phyloP scores from a whole-genome alignment of 2,797 vertebrate genomes.

The Notoglanidium macrostoma region DNA sequence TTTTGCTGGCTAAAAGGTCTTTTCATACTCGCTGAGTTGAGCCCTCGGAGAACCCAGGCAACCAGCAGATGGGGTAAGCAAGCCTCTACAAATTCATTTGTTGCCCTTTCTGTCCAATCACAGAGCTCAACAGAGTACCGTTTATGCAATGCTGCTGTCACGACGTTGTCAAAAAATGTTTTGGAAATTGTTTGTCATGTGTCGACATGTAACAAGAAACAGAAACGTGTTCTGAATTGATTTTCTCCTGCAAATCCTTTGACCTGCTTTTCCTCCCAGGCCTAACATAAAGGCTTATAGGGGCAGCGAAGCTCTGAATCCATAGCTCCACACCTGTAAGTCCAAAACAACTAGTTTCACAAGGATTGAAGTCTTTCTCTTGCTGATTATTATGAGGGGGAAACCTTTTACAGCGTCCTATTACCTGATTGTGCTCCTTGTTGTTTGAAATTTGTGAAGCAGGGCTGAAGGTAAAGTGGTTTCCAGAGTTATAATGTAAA shows the following conservation, averaged over 20 bases:
- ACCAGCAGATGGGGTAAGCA: constrained; percentile 77
- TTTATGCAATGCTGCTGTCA: constrained; percentile 65
- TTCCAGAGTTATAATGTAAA: constrained; percentile 66
- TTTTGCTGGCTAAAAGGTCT: constrained; percentile 56
- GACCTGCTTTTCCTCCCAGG: constrained; percentile 99
- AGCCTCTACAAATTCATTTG: constrained; percentile 81
- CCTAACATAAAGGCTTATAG: constrained; percentile 99
- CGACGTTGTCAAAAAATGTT: constrained; percentile 45
- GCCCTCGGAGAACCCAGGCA: constrained; percentile 62
- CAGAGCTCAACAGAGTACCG: constrained; percentile 59
- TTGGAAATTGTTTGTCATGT: constrained; percentile 65
- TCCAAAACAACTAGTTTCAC: constrained; percentile 90
- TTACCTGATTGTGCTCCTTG: constrained; percentile 67
- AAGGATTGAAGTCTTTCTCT: constrained; percentile 87
- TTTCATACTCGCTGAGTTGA: constrained; percentile 43
- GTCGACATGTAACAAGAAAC: constrained; percentile 70
- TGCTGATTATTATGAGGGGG: constrained; percentile 75
- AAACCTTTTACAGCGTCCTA: constrained; percentile 62
- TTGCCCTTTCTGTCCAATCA: constrained; percentile 73
- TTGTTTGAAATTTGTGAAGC: constrained; percentile 62
- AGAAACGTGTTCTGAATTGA: constrained; percentile 76
- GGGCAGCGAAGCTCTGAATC: constrained; percentile 98
- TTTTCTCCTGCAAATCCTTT: constrained; percentile 90
- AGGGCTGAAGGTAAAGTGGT: constrained; percentile 68
- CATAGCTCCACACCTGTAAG: constrained; percentile 99